Evolutionary conservation across 2,888 invertebrate genomes (phyloP), one percentile per base, ranked within the genome.

Genomic region (Tanaodytes sp.): DNA sequence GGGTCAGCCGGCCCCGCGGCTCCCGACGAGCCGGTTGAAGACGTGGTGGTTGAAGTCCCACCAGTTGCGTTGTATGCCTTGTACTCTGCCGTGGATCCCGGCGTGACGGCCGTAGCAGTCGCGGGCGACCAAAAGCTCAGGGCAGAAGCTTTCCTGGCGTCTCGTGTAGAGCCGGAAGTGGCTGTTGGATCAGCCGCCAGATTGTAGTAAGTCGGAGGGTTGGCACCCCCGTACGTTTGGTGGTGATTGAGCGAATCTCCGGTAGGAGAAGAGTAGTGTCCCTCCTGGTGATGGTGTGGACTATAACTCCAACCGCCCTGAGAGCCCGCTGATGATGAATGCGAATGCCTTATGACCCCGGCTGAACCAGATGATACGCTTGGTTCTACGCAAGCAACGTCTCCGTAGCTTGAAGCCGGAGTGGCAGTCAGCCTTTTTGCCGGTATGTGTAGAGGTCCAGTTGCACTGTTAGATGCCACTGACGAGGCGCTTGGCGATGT

Each of bases 401-500:
- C 85, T 18, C 83, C 85, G 83, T 85, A 85, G n/a, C 77, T 77
- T 48, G 83, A 80, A 39, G 82, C 89, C 85, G 86, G 86, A 80
- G 87, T 87, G 62, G 88, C 87, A 19, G 87, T 86, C 63, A 89
- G 86, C 82, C 94, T 89, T 86, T 95, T 95, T 81, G 95, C 95
- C 75, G 95, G 95, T 86, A 95, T 95, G 88, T 95, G 95, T 73
- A 95, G 88, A 66, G 92, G 92, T 72, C 93, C 93, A 68, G 91
- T 90, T 66, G 92, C 89, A 86, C 91, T 89, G 77, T 84, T 85
- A 83, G 90, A 91, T 82, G 91, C 88, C 51, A 89, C 89, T 67
- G 85, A 84, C 11, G 85, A 85, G 68, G 85, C 83, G 77, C 85
- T 83, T 59, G 90, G 89, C 68, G 91, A 90, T 54, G 91, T 90